phyloP scores from a whole-genome alignment of 2,113 vertebrate species.

The Gulo gulo region DNA sequence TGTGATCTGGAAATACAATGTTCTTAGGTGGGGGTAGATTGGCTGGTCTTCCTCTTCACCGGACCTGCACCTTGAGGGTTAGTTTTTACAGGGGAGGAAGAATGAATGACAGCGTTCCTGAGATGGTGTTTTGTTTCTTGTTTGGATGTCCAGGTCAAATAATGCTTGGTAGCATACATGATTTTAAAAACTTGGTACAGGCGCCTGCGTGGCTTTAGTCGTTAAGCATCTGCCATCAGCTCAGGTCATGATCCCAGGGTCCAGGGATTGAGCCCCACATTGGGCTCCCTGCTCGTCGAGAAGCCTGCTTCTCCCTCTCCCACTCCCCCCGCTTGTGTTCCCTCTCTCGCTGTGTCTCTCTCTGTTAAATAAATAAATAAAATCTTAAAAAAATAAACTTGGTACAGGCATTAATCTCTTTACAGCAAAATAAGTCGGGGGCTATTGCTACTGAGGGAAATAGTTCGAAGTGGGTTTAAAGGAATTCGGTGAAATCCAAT shows the following conservation, averaged over 20 bases:
- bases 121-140: background rate
- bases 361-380: no score
- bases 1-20: background rate
- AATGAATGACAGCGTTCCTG: background rate
- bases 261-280: no score
- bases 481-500: background rate
- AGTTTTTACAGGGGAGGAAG: background rate
- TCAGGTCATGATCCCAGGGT: no score
- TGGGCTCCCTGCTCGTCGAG: no score
- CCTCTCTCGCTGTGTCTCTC: no score
- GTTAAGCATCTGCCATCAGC: no score
- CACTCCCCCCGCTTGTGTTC: no score
- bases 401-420: background rate
- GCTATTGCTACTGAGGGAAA: background rate
- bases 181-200: slow-evolving; percentile 20
- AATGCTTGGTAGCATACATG: background rate
- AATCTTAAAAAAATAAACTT: background rate
- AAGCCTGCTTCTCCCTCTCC: no score
- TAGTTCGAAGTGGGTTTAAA: background rate
- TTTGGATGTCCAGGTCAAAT: background rate
- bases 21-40: background rate
- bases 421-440: background rate
- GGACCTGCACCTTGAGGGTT: background rate
- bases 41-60: background rate
- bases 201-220: no score